Conservation (phyloP, 2,888 invertebrate genomes). For the Pyrochroa serraticornis region DNA sequence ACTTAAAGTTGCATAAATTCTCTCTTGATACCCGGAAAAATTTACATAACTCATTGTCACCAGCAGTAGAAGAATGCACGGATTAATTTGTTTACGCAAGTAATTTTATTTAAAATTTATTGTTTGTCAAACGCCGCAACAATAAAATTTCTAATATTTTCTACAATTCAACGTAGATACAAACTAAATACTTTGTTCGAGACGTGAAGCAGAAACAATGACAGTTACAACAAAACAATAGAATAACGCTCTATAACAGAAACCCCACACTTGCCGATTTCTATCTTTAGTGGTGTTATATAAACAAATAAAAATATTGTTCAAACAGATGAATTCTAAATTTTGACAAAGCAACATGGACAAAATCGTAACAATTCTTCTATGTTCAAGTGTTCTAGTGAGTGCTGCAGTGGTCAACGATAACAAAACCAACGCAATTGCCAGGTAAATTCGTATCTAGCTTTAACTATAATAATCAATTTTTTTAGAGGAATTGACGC, state of each 20-base stretch:
- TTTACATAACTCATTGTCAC: too few species aligned
- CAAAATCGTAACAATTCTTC: conserved; percentile 5
- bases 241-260: conserved; percentile 15
- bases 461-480: background rate
- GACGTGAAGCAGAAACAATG: conserved; percentile 43
- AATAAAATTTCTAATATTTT: conserved; percentile 3
- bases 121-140: too few species aligned
- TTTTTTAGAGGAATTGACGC: conserved; percentile 50
- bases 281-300: conserved; percentile 11
- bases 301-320: conserved; percentile 25
- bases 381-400: conserved; percentile 5
- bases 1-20: too few species aligned
- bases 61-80: too few species aligned
- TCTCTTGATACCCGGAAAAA: too few species aligned
- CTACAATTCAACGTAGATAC: conserved; percentile 17
- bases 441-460: conserved; percentile 13
- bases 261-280: conserved; percentile 7
- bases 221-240: conserved; percentile 29
- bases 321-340: background rate
- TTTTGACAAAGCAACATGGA: conserved; percentile 9
- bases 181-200: conserved; percentile 33
- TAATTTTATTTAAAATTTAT: too few species aligned
- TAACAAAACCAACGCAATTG: conserved; percentile 17
- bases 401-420: conserved; percentile 8
- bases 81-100: too few species aligned